A percentile compares a stretch with the other conserved stretches of the same genome.
Conservation (phyloP, 2,113 vertebrate genomes). For the Heloderma charlesbogerti region DNA sequence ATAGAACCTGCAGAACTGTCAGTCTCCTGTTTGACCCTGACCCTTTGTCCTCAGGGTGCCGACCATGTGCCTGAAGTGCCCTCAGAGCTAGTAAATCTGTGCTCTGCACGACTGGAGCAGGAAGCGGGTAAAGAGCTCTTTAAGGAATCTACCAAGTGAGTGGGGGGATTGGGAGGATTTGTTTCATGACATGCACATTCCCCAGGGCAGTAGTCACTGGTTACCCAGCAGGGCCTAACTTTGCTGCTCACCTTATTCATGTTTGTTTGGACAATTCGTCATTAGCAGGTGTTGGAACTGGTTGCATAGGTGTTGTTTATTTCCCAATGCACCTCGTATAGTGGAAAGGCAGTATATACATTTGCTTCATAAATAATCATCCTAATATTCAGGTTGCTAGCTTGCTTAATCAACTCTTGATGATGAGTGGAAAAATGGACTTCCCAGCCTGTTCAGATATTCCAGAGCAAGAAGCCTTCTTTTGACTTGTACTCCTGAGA, state of each 20-base stretch:
- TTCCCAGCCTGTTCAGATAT: neutral
- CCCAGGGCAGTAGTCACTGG: rapidly evolving
- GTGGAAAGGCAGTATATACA: neutral
- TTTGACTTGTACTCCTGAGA: neutral
- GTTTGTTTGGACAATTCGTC: neutral
- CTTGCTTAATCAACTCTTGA: neutral
- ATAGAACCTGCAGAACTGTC: neutral
- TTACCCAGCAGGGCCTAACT: neutral
- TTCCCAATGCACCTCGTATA: neutral
- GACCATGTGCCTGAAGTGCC: constrained; percentile 90
- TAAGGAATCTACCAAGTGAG: constrained; percentile 94
- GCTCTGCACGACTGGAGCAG: constrained; percentile 86
- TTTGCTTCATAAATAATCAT: neutral
- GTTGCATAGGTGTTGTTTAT: neutral
- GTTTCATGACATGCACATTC: rapidly evolving
- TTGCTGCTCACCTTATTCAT: neutral
- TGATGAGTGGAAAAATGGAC: neutral
- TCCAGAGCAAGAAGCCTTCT: constrained; percentile 33
- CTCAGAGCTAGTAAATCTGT: constrained; percentile 83
- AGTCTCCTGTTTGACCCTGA: constrained; percentile 30
- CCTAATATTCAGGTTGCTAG: neutral
- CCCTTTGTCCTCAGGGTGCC: constrained; percentile 81
- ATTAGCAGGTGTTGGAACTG: neutral
- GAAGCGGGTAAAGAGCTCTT: constrained; percentile 96
- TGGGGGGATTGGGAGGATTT: neutral